Base-by-base conservation (phyloP, 2,113 vertebrate genomes). In the Hepsetus odoe region DNA sequence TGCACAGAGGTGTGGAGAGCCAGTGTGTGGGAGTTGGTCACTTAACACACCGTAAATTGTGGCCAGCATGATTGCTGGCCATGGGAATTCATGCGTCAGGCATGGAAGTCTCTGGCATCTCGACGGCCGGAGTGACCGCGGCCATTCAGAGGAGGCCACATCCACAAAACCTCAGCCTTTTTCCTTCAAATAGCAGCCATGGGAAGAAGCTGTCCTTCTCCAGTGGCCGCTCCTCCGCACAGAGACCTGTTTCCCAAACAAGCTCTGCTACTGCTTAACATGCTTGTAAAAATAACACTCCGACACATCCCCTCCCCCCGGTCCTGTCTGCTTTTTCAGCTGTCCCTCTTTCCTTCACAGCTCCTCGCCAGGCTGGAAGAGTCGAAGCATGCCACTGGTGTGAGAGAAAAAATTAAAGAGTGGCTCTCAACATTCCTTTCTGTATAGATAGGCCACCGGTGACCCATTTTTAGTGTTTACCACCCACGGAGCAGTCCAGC, bases 311-410 rank as follows among this genome's bases (percentile, higher is more conserved):
- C 72, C 40, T 20, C 51, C 83, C 82, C 80, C 74, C 35, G 6
- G 58, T 20, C 53, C 55, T 40, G 70, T 83, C 73, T 90, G 86
- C 88, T 90, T 87, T 85, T 86, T 86, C 89, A 91, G 87, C 88
- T 91, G 87, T 80, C 83, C 56, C 0, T 35, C 58, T 72, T 76
- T 58, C 82, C 82, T 42, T 44, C 77, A 24, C 79, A 75, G 70
- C 73, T 82, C 69, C 66, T 76, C 44, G 65, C 30, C 44, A 62
- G 16, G 42, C 42, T 64, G 30, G 44, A 71, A 30, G 28, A 51
- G 42, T 40, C 58, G 24, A 42, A 79, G 44, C 38, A 30, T 71
- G 46, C 67, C 76, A 51, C 76, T 71, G 62, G 62, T 70, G 56
- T 30, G n/a, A 51, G 67, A 56, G 76, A 70, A 56, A 62, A 53